Base-by-base conservation (phyloP, 2,797 vertebrate genomes). In the Macroramphosus scolopax region DNA sequence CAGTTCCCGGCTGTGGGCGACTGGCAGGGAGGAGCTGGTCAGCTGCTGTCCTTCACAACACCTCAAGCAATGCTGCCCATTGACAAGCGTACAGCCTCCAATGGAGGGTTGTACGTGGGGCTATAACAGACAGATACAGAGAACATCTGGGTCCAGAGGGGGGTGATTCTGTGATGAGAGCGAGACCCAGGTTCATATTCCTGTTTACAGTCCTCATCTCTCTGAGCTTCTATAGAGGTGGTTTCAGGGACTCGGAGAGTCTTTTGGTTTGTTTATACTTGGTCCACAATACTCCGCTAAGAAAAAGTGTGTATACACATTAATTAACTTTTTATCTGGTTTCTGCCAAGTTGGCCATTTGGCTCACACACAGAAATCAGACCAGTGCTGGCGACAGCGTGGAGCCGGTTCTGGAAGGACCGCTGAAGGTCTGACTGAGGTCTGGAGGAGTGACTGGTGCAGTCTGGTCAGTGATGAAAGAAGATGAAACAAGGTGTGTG, bases 111-210 rank as follows among this genome's bases (percentile, higher is more conserved):
- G 24, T 44, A n/a, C 25, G 36, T 1, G 14, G 29, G 1, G 20
- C 14, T 4, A 41, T 10, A 41, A 25, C 49, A 7, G 17, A 41
- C 49, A 40, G 49, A 25, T 40, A 51, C 34, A 30, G 17, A 29
- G 31, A 1, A 1, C 32, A 53, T 9, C 17, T 44, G n/a, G 16
- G 42, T 17, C 44, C 26, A 7, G 24, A 10, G 24, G 4, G 9
- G 5, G 12, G 18, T 14, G 38, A 17, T 17, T 53, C 2, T 22
- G 24, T 10, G 8, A 1, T 8, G 30, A 36, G 10, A 3, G 1
- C 17, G 24, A 43, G 10, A 43, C 16, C 1, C 1, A 43, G 8
- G 4, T 1, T 3, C 31, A 35, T 28, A n/a, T 53, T 2, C 35
- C 35, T 35, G 17, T 43, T 8, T 2, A 20, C 16, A 18, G 32